Evolutionary conservation across 2,888 invertebrate species (phyloP), one percentile per base, ranked within the genome.

Genomic region (Rhingia campestris): DNA sequence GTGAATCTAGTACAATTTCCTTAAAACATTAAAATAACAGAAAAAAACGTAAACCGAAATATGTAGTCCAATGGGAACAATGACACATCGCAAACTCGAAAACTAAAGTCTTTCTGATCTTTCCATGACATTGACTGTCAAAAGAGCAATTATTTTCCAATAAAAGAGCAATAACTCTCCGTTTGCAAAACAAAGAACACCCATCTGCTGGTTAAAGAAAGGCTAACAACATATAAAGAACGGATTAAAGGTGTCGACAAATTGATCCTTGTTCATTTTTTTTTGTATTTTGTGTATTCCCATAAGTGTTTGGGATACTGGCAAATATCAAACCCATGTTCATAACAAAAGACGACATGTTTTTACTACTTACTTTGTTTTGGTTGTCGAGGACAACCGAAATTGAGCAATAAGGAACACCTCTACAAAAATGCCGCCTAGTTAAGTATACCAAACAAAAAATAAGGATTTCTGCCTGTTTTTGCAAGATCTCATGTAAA

Each of bases 111-210:
- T n/a, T 33, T 10, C 2, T n/a, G 33, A 14, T 53, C 10, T 41
- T 41, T 33, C 14, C 41, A 35, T 2, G 12, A 12, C 1, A 30
- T 54, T 35, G 9, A 0, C 35, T 32, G 47, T 9, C 49, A 77
- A 79, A 69, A 51, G 51, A 74, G 47, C 58, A 80, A 84, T 80
- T 70, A 75, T 69, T 80, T 84, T 70, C 22, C n/a, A 66, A 84
- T 84, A 84, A 84, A 79, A 75, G 84, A 75, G 70, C 84, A 84
- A 75, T 84, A 75, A 70, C 53, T 14, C 0, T 6, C n/a, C 47
- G 30, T 80, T 74, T 69, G 22, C 47, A 59, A 74, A 70, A 74
- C 12, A 80, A 39, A 32, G 53, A 64, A 53, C 82, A 64, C 69
- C 84, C 74, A 70, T 47, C 74, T 80, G 84, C 49, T 43, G 35